These are phyloP conservation scores for Uloborus plumipes DNA, from an alignment of 2,888 invertebrate species.

Conservation along the genomic window DNA sequence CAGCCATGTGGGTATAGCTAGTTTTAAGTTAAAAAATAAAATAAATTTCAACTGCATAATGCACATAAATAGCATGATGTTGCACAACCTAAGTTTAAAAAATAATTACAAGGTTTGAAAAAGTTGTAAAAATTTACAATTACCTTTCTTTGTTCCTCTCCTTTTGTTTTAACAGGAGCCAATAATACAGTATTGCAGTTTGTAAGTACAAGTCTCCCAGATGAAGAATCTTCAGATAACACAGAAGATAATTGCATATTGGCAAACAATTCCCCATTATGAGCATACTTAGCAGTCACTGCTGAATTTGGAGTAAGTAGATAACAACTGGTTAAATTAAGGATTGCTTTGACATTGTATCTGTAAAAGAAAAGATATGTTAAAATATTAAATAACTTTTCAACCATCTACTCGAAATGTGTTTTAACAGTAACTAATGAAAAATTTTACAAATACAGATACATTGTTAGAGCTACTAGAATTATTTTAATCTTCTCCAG, in stretches of 20 bases:
- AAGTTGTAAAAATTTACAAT: too few relatives aligned
- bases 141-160: constrained; percentile 47
- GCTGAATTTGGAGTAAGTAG: constrained; percentile 76
- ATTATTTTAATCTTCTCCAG: too few relatives aligned
- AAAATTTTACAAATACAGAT: too few relatives aligned
- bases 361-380: constrained; percentile 68
- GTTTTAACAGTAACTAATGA: too few relatives aligned
- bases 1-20: too few relatives aligned
- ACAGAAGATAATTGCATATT: constrained; percentile 80
- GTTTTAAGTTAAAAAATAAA: too few relatives aligned
- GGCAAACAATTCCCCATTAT: constrained; percentile 83
- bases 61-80: too few relatives aligned
- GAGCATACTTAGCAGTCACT: constrained; percentile 82
- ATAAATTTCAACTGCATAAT: too few relatives aligned
- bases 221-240: constrained; percentile 85
- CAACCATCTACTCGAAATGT: not conserved
- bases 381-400: not conserved
- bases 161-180: constrained; percentile 69
- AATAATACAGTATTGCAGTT: constrained; percentile 82
- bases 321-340: constrained; percentile 79
- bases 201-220: constrained; percentile 83
- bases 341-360: constrained; percentile 78
- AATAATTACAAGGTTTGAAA: too few relatives aligned
- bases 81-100: too few relatives aligned
- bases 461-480: too few relatives aligned